Conservation (phyloP, 1,140 invertebrate genomes). For the Zaprionus inermis region DNA sequence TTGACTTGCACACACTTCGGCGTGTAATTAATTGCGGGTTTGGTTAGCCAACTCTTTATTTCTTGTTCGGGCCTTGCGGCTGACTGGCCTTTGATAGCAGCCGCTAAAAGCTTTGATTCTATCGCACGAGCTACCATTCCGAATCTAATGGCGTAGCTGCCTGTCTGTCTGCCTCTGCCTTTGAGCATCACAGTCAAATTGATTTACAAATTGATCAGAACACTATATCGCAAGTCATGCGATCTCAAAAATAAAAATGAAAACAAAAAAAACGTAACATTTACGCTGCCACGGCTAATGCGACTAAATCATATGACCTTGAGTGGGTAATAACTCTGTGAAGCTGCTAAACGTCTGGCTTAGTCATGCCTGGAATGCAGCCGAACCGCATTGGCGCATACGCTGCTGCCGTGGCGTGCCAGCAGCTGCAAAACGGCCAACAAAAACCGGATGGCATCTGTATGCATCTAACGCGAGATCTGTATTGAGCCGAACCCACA, state of each 20-base stretch:
- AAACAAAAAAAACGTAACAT: conserved; percentile 19
- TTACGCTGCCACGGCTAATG: conserved; percentile 24
- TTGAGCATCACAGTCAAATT: neutral
- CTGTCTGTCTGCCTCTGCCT: neutral
- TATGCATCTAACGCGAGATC: conserved; percentile 47
- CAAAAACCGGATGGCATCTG: conserved; percentile 75
- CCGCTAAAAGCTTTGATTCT: conserved; percentile 13
- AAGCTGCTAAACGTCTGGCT: conserved; percentile 44
- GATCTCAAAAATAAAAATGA: too few relatives aligned
- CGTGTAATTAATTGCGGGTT: conserved; percentile 35
- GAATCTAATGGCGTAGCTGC: conserved; percentile 3
- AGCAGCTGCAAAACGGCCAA: conserved; percentile 39
- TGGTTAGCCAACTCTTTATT: neutral
- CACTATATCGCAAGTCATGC: conserved; percentile 55
- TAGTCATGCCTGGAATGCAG: conserved; percentile 78
- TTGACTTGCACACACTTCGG: conserved; percentile 12
- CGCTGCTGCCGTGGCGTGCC: conserved; percentile 19
- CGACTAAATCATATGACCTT: conserved; percentile 63
- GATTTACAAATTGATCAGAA: conserved; percentile 19
- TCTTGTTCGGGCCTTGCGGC: too few relatives aligned
- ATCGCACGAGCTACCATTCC: neutral
- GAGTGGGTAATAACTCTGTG: conserved; percentile 74
- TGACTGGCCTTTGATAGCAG: conserved; percentile 18
- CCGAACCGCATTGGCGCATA: conserved; percentile 66
- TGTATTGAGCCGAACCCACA: conserved; percentile 24